A percentile compares a stretch with the other conserved stretches of the same genome.
These are phyloP conservation scores for Cryptotis parvus DNA, from an alignment of 2,113 vertebrate species.

Conservation along the genomic window DNA sequence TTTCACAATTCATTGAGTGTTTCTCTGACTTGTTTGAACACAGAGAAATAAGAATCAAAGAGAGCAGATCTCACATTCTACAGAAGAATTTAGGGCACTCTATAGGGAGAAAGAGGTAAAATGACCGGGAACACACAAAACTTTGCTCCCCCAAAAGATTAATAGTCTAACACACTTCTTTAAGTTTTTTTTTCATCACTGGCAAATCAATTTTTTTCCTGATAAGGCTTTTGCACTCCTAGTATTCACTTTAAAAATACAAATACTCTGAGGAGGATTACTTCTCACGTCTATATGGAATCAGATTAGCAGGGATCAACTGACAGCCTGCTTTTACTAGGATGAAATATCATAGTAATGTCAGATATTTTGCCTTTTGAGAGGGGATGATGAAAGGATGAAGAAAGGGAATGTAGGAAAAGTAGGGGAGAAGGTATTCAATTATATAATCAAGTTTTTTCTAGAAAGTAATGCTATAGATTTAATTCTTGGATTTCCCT, in stretches of 20 bases:
- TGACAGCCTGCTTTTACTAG: background rate
- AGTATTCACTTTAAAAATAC: slow-evolving; percentile 34
- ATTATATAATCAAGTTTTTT: background rate
- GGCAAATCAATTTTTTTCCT: background rate
- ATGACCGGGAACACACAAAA: background rate
- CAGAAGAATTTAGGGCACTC: background rate
- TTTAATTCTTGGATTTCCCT: background rate
- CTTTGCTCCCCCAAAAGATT: background rate
- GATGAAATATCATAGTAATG: background rate
- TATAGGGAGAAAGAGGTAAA: background rate
- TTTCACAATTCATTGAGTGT: background rate
- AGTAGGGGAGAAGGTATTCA: background rate
- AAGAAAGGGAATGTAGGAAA: fast-evolving
- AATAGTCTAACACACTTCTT: background rate
- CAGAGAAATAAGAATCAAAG: background rate
- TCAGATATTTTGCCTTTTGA: background rate
- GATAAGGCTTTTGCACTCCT: slow-evolving; percentile 27
- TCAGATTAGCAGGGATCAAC: background rate
- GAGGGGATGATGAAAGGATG: background rate
- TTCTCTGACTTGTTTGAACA: background rate
- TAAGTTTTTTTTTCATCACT: background rate
- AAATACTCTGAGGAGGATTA: slow-evolving; percentile 24
- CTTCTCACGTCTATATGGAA: background rate
- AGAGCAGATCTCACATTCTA: background rate
- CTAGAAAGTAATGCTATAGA: background rate